These are phyloP conservation scores for Diabrotica balteata DNA, from an alignment of 2,888 invertebrate genomes.

Conservation along the genomic window DNA sequence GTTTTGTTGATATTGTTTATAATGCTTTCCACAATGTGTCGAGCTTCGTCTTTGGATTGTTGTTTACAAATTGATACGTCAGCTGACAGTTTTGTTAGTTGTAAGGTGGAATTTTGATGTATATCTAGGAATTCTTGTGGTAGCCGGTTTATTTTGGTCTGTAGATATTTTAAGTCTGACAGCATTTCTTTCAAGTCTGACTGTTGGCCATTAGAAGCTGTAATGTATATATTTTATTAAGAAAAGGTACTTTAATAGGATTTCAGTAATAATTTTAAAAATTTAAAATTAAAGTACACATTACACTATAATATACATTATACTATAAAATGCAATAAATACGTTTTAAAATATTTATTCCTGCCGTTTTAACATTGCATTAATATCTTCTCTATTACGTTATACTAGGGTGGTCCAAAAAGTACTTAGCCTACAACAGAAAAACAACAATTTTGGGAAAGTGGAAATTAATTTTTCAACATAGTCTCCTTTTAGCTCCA, in stretches of 20 bases:
- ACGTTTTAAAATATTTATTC: no score
- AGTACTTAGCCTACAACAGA: no score
- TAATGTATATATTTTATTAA: neutral
- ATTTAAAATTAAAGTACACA: no score
- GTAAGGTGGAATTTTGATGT: slow-evolving; percentile 68
- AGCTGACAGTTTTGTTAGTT: slow-evolving; percentile 32
- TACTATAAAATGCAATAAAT: no score
- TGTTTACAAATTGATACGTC: neutral
- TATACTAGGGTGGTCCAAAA: no score
- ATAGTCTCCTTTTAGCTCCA: no score
- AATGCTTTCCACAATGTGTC: neutral
- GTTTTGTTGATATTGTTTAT: slow-evolving; percentile 30
- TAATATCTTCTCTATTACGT: no score
- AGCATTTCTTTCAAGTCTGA: slow-evolving; percentile 46
- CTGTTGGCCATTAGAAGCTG: slow-evolving; percentile 53
- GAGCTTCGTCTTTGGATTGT: neutral
- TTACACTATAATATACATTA: no score
- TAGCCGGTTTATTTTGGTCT: slow-evolving; percentile 51
- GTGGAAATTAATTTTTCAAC: no score
- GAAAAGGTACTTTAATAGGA: neutral
- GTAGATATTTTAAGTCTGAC: slow-evolving; percentile 49
- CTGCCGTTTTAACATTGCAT: no score
- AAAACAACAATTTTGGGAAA: no score
- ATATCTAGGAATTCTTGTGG: slow-evolving; percentile 64
- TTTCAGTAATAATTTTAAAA: neutral